Conservation (phyloP, 2,888 invertebrate species). For the Acanthopleura granulata region DNA sequence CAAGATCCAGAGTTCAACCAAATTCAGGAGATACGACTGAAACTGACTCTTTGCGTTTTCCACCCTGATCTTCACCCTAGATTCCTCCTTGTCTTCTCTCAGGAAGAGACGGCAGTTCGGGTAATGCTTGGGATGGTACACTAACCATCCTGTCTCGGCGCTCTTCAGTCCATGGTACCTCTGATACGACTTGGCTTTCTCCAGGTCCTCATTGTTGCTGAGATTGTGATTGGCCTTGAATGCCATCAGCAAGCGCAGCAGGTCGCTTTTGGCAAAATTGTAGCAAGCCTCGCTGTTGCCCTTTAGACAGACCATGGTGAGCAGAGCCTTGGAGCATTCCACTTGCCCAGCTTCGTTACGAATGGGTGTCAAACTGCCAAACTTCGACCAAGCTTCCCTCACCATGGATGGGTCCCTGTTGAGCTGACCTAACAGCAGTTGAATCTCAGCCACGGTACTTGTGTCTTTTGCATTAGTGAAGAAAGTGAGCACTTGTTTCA, state of each 20-base stretch:
- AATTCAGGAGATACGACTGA: not conserved
- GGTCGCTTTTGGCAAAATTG: not conserved
- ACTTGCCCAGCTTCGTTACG: conserved; percentile 41
- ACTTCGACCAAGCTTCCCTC: conserved; percentile 37
- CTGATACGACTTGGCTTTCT: not conserved
- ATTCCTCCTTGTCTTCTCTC: not conserved
- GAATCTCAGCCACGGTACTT: conserved; percentile 24
- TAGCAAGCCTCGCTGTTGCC: not conserved
- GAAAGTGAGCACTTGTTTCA: not conserved
- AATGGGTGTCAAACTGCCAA: conserved; percentile 33
- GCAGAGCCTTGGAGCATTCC: conserved; percentile 36
- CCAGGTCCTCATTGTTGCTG: not conserved
- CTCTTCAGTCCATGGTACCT: not conserved
- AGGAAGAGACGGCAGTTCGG: not conserved
- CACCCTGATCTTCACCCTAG: not conserved
- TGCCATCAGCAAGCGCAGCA: not conserved
- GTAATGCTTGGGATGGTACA: not conserved
- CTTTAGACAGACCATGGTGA: not conserved
- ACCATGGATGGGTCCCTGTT: conserved; percentile 18
- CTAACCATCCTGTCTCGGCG: not conserved
- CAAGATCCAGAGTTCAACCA: not conserved
- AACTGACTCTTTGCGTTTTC: not conserved
- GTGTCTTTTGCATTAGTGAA: not conserved
- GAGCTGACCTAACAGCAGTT: conserved; percentile 10
- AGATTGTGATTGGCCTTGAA: not conserved